Evolutionary conservation across 2,888 invertebrate genomes (phyloP).

Genomic region (Orthosia incerta): DNA sequence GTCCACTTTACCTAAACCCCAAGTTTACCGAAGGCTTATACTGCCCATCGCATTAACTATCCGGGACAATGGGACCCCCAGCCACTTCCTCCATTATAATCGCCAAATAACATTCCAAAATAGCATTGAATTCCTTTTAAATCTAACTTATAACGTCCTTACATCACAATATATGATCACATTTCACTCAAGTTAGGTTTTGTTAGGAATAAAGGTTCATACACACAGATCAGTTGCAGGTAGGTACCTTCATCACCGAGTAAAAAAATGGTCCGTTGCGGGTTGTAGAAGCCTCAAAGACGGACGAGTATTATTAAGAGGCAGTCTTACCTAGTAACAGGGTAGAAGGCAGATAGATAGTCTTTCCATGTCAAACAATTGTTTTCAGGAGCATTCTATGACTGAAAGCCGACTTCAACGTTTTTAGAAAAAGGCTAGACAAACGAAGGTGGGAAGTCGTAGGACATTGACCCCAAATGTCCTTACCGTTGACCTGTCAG

Average conservation of each 20-base stretch:
- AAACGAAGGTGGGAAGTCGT: not conserved
- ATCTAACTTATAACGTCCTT: slow-evolving; percentile 46
- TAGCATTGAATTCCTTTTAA: slow-evolving; percentile 46
- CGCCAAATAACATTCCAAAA: slow-evolving; percentile 38
- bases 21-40: not conserved
- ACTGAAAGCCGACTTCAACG: too few species aligned
- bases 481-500: not conserved
- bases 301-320: too few species aligned
- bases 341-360: too few species aligned
- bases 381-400: too few species aligned
- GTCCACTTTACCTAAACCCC: not conserved
- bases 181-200: slow-evolving; percentile 28
- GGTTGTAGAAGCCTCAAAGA: too few species aligned
- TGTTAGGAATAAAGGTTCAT: slow-evolving; percentile 9
- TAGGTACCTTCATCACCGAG: too few species aligned
- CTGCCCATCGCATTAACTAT: slow-evolving; percentile 29
- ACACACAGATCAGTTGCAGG: not conserved
- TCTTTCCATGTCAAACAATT: too few species aligned
- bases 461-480: too few species aligned
- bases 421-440: too few species aligned
- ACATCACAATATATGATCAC: slow-evolving; percentile 32
- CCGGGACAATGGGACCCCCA: slow-evolving; percentile 20
- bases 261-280: too few species aligned
- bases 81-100: slow-evolving; percentile 43
- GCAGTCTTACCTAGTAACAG: too few species aligned